Evolutionary conservation across 2,888 invertebrate species (phyloP).

Genomic region (Pollenia labialis): DNA sequence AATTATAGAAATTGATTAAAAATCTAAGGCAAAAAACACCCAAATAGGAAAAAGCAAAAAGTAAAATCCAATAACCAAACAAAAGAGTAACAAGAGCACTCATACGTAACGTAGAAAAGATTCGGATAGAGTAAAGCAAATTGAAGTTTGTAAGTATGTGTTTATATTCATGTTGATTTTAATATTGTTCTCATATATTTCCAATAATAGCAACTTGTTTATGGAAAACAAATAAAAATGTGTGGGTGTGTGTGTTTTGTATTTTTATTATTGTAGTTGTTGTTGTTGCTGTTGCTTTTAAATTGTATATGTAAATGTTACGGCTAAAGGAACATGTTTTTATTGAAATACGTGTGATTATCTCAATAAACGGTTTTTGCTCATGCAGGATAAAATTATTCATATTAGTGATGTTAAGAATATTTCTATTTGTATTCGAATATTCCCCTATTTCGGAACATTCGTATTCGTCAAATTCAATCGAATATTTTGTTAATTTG

Average conservation of each 20-base stretch:
- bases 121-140: neutral
- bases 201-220: constrained; percentile 17
- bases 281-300: neutral
- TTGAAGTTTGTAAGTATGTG: constrained; percentile 15
- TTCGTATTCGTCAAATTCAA: too few species aligned
- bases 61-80: neutral
- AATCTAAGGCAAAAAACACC: neutral
- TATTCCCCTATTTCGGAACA: too few species aligned
- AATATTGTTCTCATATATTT: constrained; percentile 26
- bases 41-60: constrained; percentile 3
- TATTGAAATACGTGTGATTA: constrained; percentile 68
- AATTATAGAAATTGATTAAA: constrained; percentile 61
- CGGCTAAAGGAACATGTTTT: constrained; percentile 62
- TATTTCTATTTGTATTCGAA: too few species aligned
- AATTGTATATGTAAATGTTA: constrained; percentile 65
- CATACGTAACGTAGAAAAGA: constrained; percentile 21
- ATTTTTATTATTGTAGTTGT: neutral
- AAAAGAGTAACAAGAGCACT: constrained; percentile 10
- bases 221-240: constrained; percentile 1
- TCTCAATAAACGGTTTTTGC: constrained; percentile 65
- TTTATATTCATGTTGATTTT: constrained; percentile 40
- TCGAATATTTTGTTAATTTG: too few species aligned
- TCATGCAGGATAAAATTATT: neutral
- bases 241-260: neutral
- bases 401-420: too few species aligned